Base-by-base conservation (phyloP, 2,113 vertebrate genomes). In the Paramisgurnus dabryanus region DNA sequence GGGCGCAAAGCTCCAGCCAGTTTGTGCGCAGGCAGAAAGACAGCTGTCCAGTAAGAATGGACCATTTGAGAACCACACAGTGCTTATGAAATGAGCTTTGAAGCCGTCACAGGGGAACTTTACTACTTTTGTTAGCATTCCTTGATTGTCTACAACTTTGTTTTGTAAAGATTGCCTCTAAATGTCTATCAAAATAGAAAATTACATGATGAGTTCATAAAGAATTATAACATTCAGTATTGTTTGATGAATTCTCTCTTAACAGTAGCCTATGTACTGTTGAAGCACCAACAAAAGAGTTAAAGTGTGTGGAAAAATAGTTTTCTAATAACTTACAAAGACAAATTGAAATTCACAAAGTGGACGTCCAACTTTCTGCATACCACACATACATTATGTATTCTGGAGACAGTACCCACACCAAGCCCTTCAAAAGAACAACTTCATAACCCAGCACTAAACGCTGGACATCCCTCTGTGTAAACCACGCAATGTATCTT, bases 371-470 rank as follows among this genome's bases (percentile, higher is more conserved):
- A 45, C 71, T 34, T 75, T 75, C 71, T 43, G 34, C 53, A 10
- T 43, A 74, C 72, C 70, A 70, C 39, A 65, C 67, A 47, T 84
- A 41, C 64, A 81, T 80, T 74, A 69, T 0, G 61, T 76, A 84
- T 89, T 90, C 88, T 79, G 88, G 88, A 92, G 87, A 45, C 70
- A 86, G 87, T 82, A 81, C 83, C 88, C 88, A 85, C 88, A 85
- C 83, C 85, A 81, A 89, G 82, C 85, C 87, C 86, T 92, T 92
- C 90, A 91, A 71, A 90, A 77, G 60, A 83, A 87, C 84, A 88
- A 89, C 91, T 90, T 90, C 87, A 89, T 88, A 85, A 80, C 82
- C 86, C 88, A 92, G 84, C 84, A 75, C 53, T 83, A 87, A 84
- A 83, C 76, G 79, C 87, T 89, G 86, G 86, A 86, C 76, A 84